Percentiles rank a stretch among this genome's conserved stretches.
Evolutionary conservation across 2,888 invertebrate species (phyloP).

Genomic region (Campaea margaritaria): DNA sequence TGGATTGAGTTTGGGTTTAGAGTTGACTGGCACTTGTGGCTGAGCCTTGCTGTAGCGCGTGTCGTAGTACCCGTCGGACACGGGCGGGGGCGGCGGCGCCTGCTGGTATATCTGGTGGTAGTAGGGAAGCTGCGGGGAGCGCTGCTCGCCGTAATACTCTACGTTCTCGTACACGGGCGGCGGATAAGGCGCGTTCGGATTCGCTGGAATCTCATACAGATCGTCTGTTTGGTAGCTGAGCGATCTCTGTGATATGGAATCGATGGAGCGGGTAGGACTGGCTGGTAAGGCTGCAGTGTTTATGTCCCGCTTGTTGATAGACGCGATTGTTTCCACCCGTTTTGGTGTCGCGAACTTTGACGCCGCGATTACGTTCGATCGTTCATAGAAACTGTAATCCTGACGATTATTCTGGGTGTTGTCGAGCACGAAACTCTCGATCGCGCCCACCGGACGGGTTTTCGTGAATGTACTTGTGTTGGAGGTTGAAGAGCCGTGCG

Average conservation of each 20-base stretch:
- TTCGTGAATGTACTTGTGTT: constrained; percentile 73
- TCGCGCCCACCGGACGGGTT: constrained; percentile 86
- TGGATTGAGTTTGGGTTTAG: constrained; percentile 72
- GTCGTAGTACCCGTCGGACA: constrained; percentile 80
- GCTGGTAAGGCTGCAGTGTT: constrained; percentile 70
- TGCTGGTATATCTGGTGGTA: constrained; percentile 85
- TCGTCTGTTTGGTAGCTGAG: constrained; percentile 79
- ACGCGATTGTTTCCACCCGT: constrained; percentile 87
- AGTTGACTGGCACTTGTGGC: constrained; percentile 90
- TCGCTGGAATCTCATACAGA: constrained; percentile 77
- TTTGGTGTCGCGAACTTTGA: constrained; percentile 92
- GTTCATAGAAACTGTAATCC: constrained; percentile 86
- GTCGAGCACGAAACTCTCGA: constrained; percentile 87
- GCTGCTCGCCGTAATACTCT: constrained; percentile 89
- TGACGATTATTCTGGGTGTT: constrained; percentile 76
- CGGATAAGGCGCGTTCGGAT: constrained; percentile 71
- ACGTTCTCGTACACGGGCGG: constrained; percentile 91
- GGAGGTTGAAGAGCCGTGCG: constrained; percentile 73
- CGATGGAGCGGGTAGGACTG: constrained; percentile 87
- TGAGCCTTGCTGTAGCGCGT: constrained; percentile 90
- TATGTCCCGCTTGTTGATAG: constrained; percentile 75
- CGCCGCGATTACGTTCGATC: constrained; percentile 90
- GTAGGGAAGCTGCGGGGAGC: constrained; percentile 85
- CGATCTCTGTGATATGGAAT: constrained; percentile 86
- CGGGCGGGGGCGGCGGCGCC: constrained; percentile 71